Base-by-base conservation (phyloP, 2,888 invertebrate species). In the Alloplasta piceator region DNA sequence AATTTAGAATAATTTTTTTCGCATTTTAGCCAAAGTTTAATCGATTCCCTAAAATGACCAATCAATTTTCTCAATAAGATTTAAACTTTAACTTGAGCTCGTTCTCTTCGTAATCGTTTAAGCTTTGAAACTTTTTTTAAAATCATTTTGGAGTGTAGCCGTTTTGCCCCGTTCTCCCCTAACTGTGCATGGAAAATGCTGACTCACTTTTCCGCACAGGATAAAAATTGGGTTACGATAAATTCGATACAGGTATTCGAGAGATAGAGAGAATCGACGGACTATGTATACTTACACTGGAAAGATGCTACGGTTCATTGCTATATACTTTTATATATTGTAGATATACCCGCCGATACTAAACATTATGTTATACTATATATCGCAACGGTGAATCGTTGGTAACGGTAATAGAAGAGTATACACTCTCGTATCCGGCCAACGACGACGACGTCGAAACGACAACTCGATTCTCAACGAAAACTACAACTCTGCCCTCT, bases 211-310 rank as follows among this genome's bases (percentile, higher is more conserved):
- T 76, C 56, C 60, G 36, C 26, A 16, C 56, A 41, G 50, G 58
- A 73, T 70, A 64, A 73, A 76, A 78, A 78, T 78, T 71, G 78
- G 72, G 77, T 80, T 77, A 77, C 80, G 58, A 77, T 77, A 68
- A 77, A 80, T 76, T 77, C 77, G 50, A 72, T 77, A 77, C 73
- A 77, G 77, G 52, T 80, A 77, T 77, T 80, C 68, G 73, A 52
- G 64, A 41, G 52, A 61, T 75, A 56, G 72, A 46, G 67, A 50
- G 55, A 64, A 48, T 14, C 39, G 52, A 60, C 48, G 43, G 41
- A 39, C 61, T 26, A n/a, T 38, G 36, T n/a, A 56, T 52, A 39
- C 43, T 41, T 41, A 36, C 76, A 68, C 14, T 38, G 9, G 56
- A 55, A 68, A 63, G 61, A 52, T 72, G 61, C 50, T 52, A 61